These are phyloP conservation scores for Zosterops pallidus DNA, from an alignment of 2,113 vertebrate species.

Conservation along the genomic window DNA sequence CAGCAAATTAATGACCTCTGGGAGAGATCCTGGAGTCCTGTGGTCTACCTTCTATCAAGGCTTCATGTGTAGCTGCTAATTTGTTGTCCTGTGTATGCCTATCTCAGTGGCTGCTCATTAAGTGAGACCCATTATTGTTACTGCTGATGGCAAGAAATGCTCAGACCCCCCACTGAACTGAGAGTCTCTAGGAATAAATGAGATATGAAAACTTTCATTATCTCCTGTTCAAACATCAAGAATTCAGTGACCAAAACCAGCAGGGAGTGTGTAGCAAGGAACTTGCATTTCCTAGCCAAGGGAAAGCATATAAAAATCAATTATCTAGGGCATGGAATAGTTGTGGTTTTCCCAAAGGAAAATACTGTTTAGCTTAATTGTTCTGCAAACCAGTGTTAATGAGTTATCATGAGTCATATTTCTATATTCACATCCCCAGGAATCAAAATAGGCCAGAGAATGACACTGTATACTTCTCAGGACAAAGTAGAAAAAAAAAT, in stretches of 20 bases:
- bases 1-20: background rate
- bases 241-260: slow-evolving; percentile 10
- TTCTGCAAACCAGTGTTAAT: slow-evolving; percentile 17
- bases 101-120: background rate
- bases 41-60: background rate
- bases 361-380: background rate
- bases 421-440: background rate
- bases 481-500: background rate
- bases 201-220: background rate
- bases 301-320: background rate
- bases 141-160: background rate
- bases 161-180: background rate
- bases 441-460: background rate
- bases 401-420: background rate
- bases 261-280: background rate
- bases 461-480: background rate
- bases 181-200: background rate
- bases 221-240: background rate
- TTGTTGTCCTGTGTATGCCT: background rate
- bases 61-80: background rate
- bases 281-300: background rate
- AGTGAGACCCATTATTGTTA: background rate
- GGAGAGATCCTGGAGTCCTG: background rate
- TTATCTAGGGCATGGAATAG: background rate
- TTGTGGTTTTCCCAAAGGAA: slow-evolving; percentile 9